phyloP scores from a whole-genome alignment of 2,113 vertebrate species.

The Tylochromis polylepis region DNA sequence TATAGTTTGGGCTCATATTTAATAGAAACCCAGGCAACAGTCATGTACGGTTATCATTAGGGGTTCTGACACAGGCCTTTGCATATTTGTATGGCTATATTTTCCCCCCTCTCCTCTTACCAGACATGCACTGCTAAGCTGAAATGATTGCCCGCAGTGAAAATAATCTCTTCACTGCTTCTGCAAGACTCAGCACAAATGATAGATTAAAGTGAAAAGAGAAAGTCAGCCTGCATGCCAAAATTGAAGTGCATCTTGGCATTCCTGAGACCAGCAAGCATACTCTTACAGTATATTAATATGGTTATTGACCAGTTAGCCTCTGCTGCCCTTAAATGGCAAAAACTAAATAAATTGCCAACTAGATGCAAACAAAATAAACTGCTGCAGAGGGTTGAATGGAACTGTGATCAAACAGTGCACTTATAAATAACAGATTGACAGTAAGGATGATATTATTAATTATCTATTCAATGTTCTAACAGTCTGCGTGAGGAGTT shows the following conservation, averaged over 20 bases:
- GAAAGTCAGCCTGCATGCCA: constrained; percentile 46
- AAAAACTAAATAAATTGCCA: constrained; percentile 11
- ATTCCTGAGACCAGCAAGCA: constrained; percentile 49
- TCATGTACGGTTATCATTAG: constrained; percentile 54
- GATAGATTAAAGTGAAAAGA: constrained; percentile 47
- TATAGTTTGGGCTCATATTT: constrained; percentile 10
- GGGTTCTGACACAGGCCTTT: constrained; percentile 35
- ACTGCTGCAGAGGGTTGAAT: background rate
- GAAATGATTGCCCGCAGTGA: constrained; percentile 65
- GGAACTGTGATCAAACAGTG: background rate
- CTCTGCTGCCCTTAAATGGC: constrained; percentile 9
- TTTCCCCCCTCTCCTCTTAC: background rate
- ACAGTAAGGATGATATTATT: constrained; percentile 11
- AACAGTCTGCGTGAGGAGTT: constrained; percentile 43
- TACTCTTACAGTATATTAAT: constrained; percentile 43
- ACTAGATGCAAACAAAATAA: background rate
- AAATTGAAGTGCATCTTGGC: constrained; percentile 52
- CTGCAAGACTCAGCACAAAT: constrained; percentile 61
- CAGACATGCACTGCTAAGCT: constrained; percentile 64
- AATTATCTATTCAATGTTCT: background rate
- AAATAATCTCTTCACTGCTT: constrained; percentile 58
- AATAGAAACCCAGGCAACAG: constrained; percentile 45
- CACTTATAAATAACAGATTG: constrained; percentile 1
- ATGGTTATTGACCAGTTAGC: constrained; percentile 48
- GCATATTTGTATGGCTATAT: constrained; percentile 36